Evolutionary conservation across 2,888 invertebrate species (phyloP).

Genomic region (Machimus rusticus): DNA sequence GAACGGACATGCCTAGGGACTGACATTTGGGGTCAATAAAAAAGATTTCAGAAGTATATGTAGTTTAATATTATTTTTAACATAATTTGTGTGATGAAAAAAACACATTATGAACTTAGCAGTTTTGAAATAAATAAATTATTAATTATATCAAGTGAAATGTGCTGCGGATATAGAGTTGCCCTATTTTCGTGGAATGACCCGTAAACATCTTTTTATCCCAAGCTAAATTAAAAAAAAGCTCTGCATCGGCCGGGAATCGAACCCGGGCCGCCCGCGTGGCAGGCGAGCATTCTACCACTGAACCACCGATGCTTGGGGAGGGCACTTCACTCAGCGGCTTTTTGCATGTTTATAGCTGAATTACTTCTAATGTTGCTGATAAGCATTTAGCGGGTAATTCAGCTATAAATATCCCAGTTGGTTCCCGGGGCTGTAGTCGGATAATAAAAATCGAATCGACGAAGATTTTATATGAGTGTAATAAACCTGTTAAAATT

Average conservation of each 20-base stretch:
- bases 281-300: conserved; percentile 52
- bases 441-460: not conserved
- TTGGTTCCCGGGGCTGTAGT: not conserved
- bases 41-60: no score
- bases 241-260: conserved; percentile 51
- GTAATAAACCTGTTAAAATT: not conserved
- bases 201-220: no score
- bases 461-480: not conserved
- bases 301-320: conserved; percentile 52
- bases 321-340: not conserved
- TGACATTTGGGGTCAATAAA: no score
- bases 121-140: no score
- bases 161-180: no score
- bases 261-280: conserved; percentile 54
- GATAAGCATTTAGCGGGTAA: no score
- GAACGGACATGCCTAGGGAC: no score
- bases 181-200: no score
- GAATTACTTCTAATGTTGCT: not conserved
- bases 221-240: not conserved
- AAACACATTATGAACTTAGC: no score
- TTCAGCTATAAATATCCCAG: not conserved
- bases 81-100: no score
- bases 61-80: no score
- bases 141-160: no score
- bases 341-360: not conserved